phyloP scores from a whole-genome alignment of 1,140 invertebrate genomes.

The Steinernema khuongi region DNA sequence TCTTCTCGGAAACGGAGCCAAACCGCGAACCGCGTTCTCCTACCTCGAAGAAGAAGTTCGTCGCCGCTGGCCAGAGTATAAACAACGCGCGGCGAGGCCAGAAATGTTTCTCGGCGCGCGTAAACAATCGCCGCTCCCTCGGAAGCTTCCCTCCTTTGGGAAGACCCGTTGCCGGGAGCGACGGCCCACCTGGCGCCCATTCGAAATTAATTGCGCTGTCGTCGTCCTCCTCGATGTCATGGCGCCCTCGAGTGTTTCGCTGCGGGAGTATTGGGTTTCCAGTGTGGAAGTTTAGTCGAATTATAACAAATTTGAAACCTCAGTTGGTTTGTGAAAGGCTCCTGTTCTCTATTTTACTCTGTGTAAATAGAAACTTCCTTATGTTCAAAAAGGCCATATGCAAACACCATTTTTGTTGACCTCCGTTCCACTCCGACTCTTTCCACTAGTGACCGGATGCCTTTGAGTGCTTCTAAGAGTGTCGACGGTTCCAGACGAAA shows the following conservation, averaged over 20 bases:
- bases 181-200: constrained; percentile 3
- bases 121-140: neutral
- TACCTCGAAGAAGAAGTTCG: neutral
- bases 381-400: neutral
- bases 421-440: no score
- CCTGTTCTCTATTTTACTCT: no score
- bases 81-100: neutral
- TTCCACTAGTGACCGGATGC: no score
- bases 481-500: no score
- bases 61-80: neutral
- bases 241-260: neutral
- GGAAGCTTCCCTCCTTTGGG: neutral
- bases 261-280: neutral
- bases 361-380: neutral
- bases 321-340: no score
- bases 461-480: no score
- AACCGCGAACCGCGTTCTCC: neutral
- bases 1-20: no score
- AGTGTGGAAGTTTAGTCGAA: neutral
- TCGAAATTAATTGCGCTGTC: constrained; percentile 12
- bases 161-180: neutral
- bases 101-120: neutral
- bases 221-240: neutral
- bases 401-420: no score
- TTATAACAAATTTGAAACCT: neutral